Conservation (phyloP, 1,140 invertebrate species). For the Penaeus chinensis region DNA sequence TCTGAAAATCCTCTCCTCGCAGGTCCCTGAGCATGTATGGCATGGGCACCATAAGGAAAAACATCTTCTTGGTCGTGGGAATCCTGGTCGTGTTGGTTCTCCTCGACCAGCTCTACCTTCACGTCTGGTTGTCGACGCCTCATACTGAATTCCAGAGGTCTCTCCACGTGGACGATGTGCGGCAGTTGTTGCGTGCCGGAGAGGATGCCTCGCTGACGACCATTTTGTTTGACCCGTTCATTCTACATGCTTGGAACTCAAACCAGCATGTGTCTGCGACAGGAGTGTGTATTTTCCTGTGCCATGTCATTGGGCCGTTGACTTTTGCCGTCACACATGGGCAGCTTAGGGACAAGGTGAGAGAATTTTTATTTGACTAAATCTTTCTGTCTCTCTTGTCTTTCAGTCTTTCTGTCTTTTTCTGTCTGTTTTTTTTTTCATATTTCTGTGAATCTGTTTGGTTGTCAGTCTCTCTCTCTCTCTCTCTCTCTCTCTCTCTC, state of each 20-base stretch:
- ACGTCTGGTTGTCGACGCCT: constrained; percentile 40
- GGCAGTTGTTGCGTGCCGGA: constrained; percentile 42
- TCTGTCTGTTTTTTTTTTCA: neutral
- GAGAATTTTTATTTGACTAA: neutral
- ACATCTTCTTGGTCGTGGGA: constrained; percentile 26
- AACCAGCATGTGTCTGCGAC: constrained; percentile 39
- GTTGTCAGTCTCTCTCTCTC: too few species aligned
- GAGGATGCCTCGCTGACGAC: constrained; percentile 41
- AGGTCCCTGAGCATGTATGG: too few species aligned
- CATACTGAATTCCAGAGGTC: constrained; percentile 44
- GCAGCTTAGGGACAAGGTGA: constrained; percentile 56
- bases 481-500: too few species aligned
- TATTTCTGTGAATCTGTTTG: too few species aligned
- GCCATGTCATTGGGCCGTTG: constrained; percentile 55
- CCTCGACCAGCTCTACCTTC: constrained; percentile 47
- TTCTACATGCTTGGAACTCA: constrained; percentile 48
- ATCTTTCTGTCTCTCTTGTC: neutral
- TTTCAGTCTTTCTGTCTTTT: neutral
- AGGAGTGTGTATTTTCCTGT: constrained; percentile 57
- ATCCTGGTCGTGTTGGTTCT: constrained; percentile 41
- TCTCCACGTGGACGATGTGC: constrained; percentile 54
- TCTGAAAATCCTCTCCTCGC: too few species aligned
- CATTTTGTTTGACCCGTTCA: constrained; percentile 52
- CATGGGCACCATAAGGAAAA: constrained; percentile 18
- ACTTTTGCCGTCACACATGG: constrained; percentile 46